A percentile compares a stretch with the other conserved stretches of the same genome.
Evolutionary conservation across 2,113 vertebrate genomes (phyloP).

Genomic region (Calidris pugnax): DNA sequence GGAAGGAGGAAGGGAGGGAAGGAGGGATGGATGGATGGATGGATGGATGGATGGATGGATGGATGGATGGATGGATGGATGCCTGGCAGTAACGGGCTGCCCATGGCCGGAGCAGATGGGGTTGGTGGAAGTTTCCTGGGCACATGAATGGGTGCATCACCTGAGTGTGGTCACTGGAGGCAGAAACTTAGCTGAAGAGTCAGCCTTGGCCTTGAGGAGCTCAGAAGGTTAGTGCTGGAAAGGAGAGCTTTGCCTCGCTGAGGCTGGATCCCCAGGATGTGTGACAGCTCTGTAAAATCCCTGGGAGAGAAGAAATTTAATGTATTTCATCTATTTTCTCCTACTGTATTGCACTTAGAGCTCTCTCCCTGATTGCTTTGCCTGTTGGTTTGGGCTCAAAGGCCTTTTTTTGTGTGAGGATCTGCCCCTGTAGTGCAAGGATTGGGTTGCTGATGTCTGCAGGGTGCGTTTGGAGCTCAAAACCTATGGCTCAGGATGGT

Average conservation of each 20-base stretch:
- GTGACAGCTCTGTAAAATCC: not conserved
- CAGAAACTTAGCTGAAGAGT: not conserved
- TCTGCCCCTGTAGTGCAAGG: not conserved
- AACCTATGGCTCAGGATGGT: not conserved
- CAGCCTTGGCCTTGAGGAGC: not conserved
- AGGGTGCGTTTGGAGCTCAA: not conserved
- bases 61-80: not conserved
- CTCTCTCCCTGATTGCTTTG: not conserved
- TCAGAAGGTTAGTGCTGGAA: not conserved
- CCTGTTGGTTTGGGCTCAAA: not conserved
- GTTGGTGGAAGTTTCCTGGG: not conserved
- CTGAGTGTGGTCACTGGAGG: not conserved
- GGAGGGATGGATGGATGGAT: not conserved
- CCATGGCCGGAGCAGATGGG: not conserved
- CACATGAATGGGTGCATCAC: not conserved
- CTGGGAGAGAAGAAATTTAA: not conserved
- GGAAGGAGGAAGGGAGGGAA: not conserved
- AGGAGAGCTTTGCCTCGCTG: not conserved
- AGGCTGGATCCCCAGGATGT: not conserved
- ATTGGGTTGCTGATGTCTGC: not conserved
- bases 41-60: not conserved
- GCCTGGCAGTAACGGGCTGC: not conserved
- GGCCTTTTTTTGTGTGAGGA: not conserved
- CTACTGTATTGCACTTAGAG: not conserved
- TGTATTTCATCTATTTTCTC: not conserved